Base-by-base conservation (phyloP, 2,113 vertebrate genomes). In the Rattus norvegicus region DNA sequence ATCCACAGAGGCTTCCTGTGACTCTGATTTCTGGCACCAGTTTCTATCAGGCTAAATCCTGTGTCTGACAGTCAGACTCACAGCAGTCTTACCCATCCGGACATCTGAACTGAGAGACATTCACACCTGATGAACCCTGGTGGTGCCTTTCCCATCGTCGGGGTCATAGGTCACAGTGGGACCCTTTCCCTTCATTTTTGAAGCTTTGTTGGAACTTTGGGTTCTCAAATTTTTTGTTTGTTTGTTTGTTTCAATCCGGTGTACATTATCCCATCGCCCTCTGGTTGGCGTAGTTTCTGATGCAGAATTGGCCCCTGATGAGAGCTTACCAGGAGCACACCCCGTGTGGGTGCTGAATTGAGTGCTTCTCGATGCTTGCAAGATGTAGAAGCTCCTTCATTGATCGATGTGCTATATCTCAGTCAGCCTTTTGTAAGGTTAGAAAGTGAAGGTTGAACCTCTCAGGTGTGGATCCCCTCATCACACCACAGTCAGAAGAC, bases 201-300 rank as follows among this genome's bases (percentile, higher is more conserved):
- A 91, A 88, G 22, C 56, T 73, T 80, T 95, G 49, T 76, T 94
- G 56, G 63, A 92, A 88, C 81, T 91, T 4, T 70, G 75, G 7
- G n/a, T 73, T 67, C 88, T 69, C 14, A 43, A 24, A 7, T 47
- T 77, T n/a, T 70, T 77, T 77, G 49, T 87, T 33, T 12, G 22
- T 47, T 79, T 84, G 56, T 79, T 39, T 10, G 24, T 49, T 80
- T 85, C 12, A 85, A n/a, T 61, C 8, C 54, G 86, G 80, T 81
- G 65, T 30, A 11, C 61, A 2, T 88, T 79, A 84, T 79, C 49
- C 52, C 22, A 4, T 9, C n/a, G 33, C 80, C 73, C 52, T 83
- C 61, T 88, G 67, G 10, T 43, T 80, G 94, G 47, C 7, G 26
- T 92, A 56, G 49, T 81, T 90, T 90, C 61, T 92, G 65, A 83